A percentile compares a stretch with the other conserved stretches of the same genome.
phyloP scores from a whole-genome alignment of 1,140 invertebrate genomes.

The Trigoniulus corallinus region DNA sequence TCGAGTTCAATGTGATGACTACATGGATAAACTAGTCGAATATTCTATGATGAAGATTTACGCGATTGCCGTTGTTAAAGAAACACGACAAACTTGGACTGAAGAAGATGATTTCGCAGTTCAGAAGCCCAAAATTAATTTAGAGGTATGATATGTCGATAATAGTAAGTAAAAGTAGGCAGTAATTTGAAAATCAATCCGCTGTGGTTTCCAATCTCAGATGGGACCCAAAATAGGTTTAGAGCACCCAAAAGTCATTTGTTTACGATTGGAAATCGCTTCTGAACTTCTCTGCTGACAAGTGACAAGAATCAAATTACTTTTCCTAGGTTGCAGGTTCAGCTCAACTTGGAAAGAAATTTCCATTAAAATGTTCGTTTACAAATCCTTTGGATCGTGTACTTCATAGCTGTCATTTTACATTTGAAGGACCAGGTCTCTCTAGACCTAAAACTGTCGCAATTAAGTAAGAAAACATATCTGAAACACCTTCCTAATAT shows the following conservation, averaged over 20 bases:
- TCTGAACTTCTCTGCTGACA: too few relatives aligned
- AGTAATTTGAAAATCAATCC: too few relatives aligned
- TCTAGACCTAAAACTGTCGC: slow-evolving; percentile 35
- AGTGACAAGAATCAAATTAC: background rate
- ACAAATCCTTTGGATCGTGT: slow-evolving; percentile 43
- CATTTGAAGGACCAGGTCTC: slow-evolving; percentile 47
- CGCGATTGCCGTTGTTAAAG: slow-evolving; percentile 45
- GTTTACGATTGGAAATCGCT: too few relatives aligned
- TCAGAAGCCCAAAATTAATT: slow-evolving; percentile 42
- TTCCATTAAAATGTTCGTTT: slow-evolving; percentile 40
- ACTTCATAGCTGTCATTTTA: slow-evolving; percentile 44
- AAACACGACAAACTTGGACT: slow-evolving; percentile 54
- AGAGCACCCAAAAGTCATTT: background rate
- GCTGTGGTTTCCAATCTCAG: background rate
- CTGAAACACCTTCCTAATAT: slow-evolving; percentile 4
- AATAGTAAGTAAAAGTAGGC: background rate
- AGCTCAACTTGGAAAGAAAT: slow-evolving; percentile 33
- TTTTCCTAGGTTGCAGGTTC: slow-evolving; percentile 21
- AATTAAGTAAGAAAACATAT: slow-evolving; percentile 28
- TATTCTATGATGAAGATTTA: slow-evolving; percentile 56
- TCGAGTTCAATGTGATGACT: slow-evolving; percentile 39
- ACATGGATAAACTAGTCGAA: slow-evolving; percentile 51
- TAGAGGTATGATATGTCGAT: slow-evolving; percentile 23
- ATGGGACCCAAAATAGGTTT: background rate
- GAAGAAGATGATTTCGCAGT: slow-evolving; percentile 58